Evolutionary conservation across 2,113 vertebrate genomes (phyloP), one percentile per base, ranked within the genome.

Genomic region (Platysteira castanea): DNA sequence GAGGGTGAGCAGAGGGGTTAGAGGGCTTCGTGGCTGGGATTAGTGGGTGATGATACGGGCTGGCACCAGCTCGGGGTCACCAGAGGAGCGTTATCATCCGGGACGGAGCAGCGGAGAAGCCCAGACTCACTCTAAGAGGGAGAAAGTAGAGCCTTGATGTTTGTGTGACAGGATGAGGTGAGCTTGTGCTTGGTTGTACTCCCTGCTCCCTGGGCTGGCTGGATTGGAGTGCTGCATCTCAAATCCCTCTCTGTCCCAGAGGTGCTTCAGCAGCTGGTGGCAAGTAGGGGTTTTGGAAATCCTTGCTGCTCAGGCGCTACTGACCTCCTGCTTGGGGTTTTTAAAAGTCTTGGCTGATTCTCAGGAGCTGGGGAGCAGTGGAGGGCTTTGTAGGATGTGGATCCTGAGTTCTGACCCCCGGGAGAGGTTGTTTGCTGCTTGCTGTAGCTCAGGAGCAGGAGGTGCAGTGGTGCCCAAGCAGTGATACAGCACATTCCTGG

Each of bases 401-500:
- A 33, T 44, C 12, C 28, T 0, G 2, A 65, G 20, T 70, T 50
- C 16, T 68, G 50, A 28, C 13, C 10, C 2, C 20, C 6, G 3
- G 42, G 26, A 63, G 52, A 30, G 4, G 31, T 31, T 49, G 7
- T 17, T 60, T 41, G 69, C 49, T 64, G n/a, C 80, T 59, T 35
- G 49, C 47, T 41, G 39, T 31, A 22, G 31, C 54, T 77, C 31
- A 3, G 60, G 23, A 47, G 5, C 46, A 9, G n/a, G 15, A 70
- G 52, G 37, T 11, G 39, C 52, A 9, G 86, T 1, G 56, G 14
- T 31, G 7, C 65, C 23, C 1, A 0, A 17, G 74, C 77, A 50
- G 81, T 0, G 0, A 5, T 22, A 2, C 0, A 0, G 11, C 21
- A 16, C 19, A 10, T 26, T 57, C 26, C 37, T 0, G 0, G 7